Conservation (phyloP, 1,140 invertebrate species). For the Solenopsis fugax region DNA sequence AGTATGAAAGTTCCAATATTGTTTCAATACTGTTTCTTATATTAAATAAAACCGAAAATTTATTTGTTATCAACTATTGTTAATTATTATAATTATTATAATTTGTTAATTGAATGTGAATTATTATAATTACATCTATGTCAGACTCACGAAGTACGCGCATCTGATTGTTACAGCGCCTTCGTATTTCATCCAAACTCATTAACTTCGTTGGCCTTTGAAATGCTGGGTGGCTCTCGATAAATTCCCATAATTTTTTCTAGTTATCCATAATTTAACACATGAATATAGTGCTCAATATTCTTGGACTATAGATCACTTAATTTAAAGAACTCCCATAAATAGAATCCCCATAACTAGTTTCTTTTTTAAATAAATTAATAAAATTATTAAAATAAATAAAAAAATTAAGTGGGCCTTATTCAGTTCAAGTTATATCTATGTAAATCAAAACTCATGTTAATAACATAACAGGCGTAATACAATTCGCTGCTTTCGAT, state of each 20-base stretch:
- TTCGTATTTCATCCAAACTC: conserved; percentile 91
- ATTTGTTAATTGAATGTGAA: neutral
- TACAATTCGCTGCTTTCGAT: conserved; percentile 38
- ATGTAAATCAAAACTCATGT: no score
- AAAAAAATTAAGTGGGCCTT: no score
- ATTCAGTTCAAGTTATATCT: no score
- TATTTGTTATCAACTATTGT: neutral
- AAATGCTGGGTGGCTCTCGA: conserved; percentile 95
- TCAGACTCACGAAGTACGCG: conserved; percentile 84
- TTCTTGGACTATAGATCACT: no score
- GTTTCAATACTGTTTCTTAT: neutral
- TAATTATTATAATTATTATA: neutral
- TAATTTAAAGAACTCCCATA: no score
- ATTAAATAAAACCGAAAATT: neutral
- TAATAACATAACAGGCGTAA: no score
- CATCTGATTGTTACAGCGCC: conserved; percentile 88
- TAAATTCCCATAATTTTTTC: conserved; percentile 93
- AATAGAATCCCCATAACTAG: no score
- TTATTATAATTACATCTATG: conserved; percentile 86
- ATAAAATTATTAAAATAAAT: no score
- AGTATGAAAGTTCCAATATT: neutral
- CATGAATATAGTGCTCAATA: no score
- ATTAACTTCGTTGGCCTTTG: conserved; percentile 86
- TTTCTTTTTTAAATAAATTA: no score
- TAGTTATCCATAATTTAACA: conserved; percentile 83